Evolutionary conservation across 2,888 invertebrate genomes (phyloP).

Genomic region (Hypolimnas misippus): DNA sequence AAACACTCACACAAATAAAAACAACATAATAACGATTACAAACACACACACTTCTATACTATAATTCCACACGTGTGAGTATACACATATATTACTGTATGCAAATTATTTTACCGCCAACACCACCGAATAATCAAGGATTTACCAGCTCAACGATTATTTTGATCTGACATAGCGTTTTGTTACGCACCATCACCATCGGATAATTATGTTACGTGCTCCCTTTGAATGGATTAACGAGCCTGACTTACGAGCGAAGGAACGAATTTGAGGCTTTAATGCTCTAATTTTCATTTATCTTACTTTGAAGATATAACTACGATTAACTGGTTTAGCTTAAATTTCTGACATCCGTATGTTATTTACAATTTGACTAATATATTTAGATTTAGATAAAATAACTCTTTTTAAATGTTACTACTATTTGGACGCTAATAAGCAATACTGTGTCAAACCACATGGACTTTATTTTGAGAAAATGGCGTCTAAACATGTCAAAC

Average conservation of each 20-base stretch:
- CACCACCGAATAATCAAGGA: constrained; percentile 13
- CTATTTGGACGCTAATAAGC: no score
- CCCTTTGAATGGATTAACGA: constrained; percentile 27
- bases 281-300: constrained; percentile 17
- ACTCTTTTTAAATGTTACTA: no score
- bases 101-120: constrained; percentile 12
- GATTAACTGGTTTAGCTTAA: background rate
- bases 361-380: no score
- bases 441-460: no score
- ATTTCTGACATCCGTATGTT: no score
- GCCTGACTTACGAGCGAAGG: constrained; percentile 13
- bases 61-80: no score
- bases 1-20: no score
- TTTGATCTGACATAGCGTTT: constrained; percentile 33
- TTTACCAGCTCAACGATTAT: constrained; percentile 11
- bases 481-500: no score
- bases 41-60: no score
- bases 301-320: background rate
- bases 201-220: constrained; percentile 28
- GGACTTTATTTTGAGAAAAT: no score
- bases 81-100: background rate
- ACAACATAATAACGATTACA: no score
- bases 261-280: constrained; percentile 12
- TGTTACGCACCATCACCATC: constrained; percentile 32
- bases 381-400: no score